These are phyloP conservation scores for Bellardia bayeri DNA, from an alignment of 2,888 invertebrate species.

Conservation along the genomic window DNA sequence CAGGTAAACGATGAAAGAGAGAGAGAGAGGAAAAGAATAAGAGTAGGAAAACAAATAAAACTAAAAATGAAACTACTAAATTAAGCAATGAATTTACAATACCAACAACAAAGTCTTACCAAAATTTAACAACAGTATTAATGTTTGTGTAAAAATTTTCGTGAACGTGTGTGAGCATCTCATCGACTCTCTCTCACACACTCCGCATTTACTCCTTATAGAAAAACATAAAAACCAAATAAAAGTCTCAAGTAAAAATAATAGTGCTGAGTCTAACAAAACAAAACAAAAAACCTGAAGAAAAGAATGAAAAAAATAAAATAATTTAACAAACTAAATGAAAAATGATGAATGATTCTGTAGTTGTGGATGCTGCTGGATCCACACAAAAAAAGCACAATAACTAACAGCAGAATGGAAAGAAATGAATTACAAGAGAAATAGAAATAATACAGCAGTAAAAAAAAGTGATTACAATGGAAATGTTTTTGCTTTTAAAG, in stretches of 20 bases:
- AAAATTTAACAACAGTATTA: constrained; percentile 48
- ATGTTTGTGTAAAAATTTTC: background rate
- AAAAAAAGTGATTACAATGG: constrained; percentile 65
- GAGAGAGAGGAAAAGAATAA: constrained; percentile 62
- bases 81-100: constrained; percentile 71
- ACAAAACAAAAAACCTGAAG: background rate
- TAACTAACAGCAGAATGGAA: constrained; percentile 18
- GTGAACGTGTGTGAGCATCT: constrained; percentile 18
- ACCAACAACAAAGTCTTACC: constrained; percentile 49
- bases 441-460: constrained; percentile 17
- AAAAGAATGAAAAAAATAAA: constrained; percentile 13
- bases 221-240: constrained; percentile 40
- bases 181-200: background rate
- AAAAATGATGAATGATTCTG: constrained; percentile 68
- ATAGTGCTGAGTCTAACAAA: constrained; percentile 66
- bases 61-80: constrained; percentile 57
- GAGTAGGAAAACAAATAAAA: constrained; percentile 39
- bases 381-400: background rate
- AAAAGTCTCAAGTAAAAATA: constrained; percentile 45
- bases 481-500: constrained; percentile 49
- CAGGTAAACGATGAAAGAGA: constrained; percentile 40
- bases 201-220: background rate
- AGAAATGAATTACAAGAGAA: constrained; percentile 44
- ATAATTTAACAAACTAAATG: constrained; percentile 70
- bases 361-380: constrained; percentile 4